Conservation (phyloP, 2,113 vertebrate species). For the Eolophus roseicapilla region DNA sequence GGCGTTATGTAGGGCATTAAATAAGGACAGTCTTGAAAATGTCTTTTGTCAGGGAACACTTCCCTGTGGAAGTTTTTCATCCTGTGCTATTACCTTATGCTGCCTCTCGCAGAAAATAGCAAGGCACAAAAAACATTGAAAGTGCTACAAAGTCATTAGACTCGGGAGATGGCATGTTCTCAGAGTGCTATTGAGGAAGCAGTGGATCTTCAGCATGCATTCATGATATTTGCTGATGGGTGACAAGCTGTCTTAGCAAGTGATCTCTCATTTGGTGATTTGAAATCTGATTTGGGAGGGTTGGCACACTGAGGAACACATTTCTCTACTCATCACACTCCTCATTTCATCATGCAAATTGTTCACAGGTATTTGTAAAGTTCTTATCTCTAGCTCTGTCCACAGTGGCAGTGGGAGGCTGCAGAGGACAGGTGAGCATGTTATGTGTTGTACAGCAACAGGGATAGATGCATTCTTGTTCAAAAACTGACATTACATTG, state of each 20-base stretch:
- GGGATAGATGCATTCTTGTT: neutral
- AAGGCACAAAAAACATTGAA: neutral
- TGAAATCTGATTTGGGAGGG: neutral
- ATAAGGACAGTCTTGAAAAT: neutral
- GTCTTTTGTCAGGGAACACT: neutral
- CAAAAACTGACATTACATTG: neutral
- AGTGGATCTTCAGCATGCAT: neutral
- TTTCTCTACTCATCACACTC: neutral
- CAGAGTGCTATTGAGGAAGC: neutral
- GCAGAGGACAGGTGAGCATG: neutral
- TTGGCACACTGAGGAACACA: neutral
- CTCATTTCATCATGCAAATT: neutral
- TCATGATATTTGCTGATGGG: neutral
- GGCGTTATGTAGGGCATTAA: neutral
- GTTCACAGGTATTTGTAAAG: neutral
- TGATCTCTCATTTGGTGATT: neutral
- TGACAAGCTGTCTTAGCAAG: neutral
- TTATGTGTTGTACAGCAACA: neutral
- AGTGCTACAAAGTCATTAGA: neutral
- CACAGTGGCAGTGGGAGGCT: neutral
- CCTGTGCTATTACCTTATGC: neutral
- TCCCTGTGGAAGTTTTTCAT: neutral
- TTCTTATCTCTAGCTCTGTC: neutral
- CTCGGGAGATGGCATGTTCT: neutral
- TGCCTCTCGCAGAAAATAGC: neutral